Conservation (phyloP, 2,797 vertebrate species). For the Carapus acus region DNA sequence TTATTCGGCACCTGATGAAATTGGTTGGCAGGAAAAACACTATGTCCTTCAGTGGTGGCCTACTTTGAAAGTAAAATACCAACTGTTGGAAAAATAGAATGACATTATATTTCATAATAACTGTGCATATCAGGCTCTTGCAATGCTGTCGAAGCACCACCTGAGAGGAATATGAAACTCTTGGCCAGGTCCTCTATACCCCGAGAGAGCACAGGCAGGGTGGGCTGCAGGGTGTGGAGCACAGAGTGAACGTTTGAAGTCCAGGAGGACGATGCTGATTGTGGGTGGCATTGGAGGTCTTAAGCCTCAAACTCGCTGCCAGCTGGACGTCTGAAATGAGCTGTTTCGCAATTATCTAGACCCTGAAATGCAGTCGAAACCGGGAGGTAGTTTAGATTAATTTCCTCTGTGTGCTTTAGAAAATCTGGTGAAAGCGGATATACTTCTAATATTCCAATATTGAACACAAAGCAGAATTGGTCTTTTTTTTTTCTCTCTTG, state of each 20-base stretch:
- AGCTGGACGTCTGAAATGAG: slow-evolving; percentile 57
- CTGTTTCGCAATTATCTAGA: slow-evolving; percentile 45
- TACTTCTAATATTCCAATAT: slow-evolving; percentile 9
- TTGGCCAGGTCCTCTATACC: slow-evolving; percentile 62
- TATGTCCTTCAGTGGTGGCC: slow-evolving; percentile 66
- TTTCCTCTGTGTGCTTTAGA: slow-evolving; percentile 32
- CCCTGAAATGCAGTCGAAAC: slow-evolving; percentile 29
- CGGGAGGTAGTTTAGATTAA: slow-evolving; percentile 22
- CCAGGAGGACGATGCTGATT: slow-evolving; percentile 57
- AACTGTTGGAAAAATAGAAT: slow-evolving; percentile 67
- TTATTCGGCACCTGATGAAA: slow-evolving; percentile 54
- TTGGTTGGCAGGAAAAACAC: slow-evolving; percentile 53
- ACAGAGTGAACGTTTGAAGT: slow-evolving; percentile 68
- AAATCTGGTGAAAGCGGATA: slow-evolving; percentile 15
- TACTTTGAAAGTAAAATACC: slow-evolving; percentile 71
- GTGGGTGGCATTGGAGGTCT: slow-evolving; percentile 58
- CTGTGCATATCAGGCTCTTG: slow-evolving; percentile 66
- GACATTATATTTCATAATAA: slow-evolving; percentile 69
- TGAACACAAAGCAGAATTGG: neutral
- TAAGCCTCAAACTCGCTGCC: slow-evolving; percentile 59
- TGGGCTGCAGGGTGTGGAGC: slow-evolving; percentile 55
- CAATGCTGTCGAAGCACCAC: slow-evolving; percentile 53
- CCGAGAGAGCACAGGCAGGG: slow-evolving; percentile 41
- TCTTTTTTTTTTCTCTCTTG: slow-evolving; percentile 7
- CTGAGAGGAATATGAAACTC: slow-evolving; percentile 69